Base-by-base conservation (phyloP, 2,888 invertebrate species). In the Pterobdella sp. region DNA sequence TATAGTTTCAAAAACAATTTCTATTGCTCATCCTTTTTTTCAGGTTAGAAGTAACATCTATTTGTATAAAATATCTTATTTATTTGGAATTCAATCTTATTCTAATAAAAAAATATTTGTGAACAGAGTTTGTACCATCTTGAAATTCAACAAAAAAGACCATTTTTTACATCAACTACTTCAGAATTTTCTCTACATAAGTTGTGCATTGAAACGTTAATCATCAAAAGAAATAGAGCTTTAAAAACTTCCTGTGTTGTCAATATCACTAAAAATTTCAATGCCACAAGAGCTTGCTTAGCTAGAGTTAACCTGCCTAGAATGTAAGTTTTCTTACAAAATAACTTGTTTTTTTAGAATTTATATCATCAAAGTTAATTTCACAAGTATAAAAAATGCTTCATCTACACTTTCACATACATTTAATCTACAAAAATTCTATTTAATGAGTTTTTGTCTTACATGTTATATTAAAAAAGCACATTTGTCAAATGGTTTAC, bases 61-160 rank as follows among this genome's bases (percentile, higher is more conserved):
- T 14, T 56, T 14, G n/a, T 56, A 14, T 56, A 3, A 26, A 26
- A 14, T 22, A 56, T 14, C 18, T 56, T 18, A 4, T 22, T 56
- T 4, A 56, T 56, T 56, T 22, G 4, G 4, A 18, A 3, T 56
- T 56, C n/a, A 56, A 18, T 22, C 26, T 3, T 18, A 14, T 26
- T 56, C n/a, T 56, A n/a, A n/a, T n/a, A n/a, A n/a, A n/a, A n/a
- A n/a, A n/a, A n/a, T n/a, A n/a, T n/a, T n/a, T n/a, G n/a, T n/a
- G n/a, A n/a, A 3, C 60, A 56, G 60, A 56, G n/a, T n/a, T 56
- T 56, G n/a, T 56, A 56, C n/a, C 60, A 56, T n/a, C n/a, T 56
- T 14, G 60, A 56, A n/a, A 22, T 56, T 42, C 42, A 7, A 14
- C 42, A 7, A 56, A n/a, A 56, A n/a, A 4, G n/a, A 56, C 26